phyloP scores from a whole-genome alignment of 2,888 invertebrate genomes.

The Euplagia quadripunctaria region DNA sequence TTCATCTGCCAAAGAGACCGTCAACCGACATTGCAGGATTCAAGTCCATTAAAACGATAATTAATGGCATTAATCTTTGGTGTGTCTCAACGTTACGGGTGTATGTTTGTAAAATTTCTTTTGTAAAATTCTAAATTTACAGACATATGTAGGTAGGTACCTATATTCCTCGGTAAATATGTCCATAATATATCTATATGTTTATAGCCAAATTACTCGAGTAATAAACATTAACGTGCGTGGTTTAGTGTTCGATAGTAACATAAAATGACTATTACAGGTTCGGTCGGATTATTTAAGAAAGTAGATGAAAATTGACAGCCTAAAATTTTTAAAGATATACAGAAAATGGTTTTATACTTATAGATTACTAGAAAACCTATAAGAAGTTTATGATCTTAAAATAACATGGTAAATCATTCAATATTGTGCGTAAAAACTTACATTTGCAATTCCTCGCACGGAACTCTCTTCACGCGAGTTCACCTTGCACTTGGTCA shows the following conservation, averaged over 20 bases:
- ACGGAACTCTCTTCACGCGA: not conserved
- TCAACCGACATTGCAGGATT: constrained; percentile 3
- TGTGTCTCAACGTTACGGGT: not conserved
- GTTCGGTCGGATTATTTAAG: too few relatives aligned
- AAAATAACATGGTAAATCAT: not conserved
- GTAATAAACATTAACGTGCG: too few relatives aligned
- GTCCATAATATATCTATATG: not conserved
- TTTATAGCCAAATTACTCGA: too few relatives aligned
- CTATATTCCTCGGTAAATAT: not conserved
- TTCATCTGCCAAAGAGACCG: not conserved
- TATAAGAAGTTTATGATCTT: not conserved
- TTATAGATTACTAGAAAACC: not conserved
- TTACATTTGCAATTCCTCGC: not conserved
- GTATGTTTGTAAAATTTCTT: not conserved
- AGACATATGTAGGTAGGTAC: not conserved
- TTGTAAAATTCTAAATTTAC: not conserved
- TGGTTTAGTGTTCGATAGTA: too few relatives aligned
- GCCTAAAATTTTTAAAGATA: not conserved
- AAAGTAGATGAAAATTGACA: too few relatives aligned
- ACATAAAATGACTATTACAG: too few relatives aligned
- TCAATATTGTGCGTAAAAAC: not conserved
- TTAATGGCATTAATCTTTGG: not conserved
- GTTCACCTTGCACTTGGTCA: not conserved
- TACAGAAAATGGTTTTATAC: not conserved
- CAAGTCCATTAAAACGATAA: not conserved